Evolutionary conservation across 2,113 vertebrate species (phyloP).

Genomic region (Ammodramus savannarum): DNA sequence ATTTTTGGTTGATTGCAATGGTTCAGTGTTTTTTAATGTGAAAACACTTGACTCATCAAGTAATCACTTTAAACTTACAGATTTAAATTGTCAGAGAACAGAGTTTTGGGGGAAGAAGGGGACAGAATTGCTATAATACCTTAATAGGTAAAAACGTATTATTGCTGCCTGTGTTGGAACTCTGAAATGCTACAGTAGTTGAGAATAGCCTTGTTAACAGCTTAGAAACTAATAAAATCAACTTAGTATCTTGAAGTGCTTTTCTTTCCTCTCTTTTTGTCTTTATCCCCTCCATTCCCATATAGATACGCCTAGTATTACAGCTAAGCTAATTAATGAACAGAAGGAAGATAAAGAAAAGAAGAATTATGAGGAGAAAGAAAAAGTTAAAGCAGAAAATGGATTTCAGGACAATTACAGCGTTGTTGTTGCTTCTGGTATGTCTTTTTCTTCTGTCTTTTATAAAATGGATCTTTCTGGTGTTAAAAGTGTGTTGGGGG

Average conservation of each 20-base stretch:
- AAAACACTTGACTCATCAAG: background rate
- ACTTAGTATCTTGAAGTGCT: background rate
- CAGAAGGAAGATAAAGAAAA: conserved; percentile 99
- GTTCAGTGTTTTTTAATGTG: background rate
- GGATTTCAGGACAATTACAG: conserved; percentile 99
- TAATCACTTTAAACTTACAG: background rate
- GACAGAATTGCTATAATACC: background rate
- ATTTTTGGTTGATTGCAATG: background rate
- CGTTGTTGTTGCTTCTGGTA: conserved; percentile 98
- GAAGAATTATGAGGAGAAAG: conserved; percentile 98
- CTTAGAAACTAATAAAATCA: background rate
- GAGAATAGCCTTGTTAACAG: background rate
- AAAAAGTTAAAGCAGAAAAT: conserved; percentile 97
- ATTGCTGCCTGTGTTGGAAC: background rate
- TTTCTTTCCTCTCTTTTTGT: background rate
- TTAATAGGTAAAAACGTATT: background rate
- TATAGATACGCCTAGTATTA: conserved; percentile 97
- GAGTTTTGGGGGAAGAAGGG: background rate
- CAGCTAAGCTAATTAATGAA: conserved; percentile 96
- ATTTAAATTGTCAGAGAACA: background rate
- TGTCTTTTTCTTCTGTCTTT: background rate
- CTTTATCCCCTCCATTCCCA: background rate
- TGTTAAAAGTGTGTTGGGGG: background rate
- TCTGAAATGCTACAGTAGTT: background rate
- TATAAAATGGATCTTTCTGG: background rate